Evolutionary conservation across 2,797 vertebrate species (phyloP), one percentile per base, ranked within the genome.

Genomic region (Pseudotriccus pelzelni): DNA sequence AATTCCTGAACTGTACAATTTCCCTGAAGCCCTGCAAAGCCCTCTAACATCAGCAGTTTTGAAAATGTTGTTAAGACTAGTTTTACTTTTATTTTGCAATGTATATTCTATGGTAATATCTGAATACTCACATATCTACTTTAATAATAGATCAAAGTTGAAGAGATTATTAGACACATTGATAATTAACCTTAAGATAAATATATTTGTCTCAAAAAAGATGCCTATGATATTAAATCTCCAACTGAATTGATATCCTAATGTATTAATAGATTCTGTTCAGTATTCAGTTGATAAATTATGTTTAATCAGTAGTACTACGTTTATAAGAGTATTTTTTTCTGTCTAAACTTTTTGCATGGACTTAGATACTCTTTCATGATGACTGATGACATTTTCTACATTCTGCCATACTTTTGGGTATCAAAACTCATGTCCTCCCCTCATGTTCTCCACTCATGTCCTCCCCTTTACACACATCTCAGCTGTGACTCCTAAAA

Each of bases 131-230:
- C 2, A 4, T 32, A 68, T 55, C n/a, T 41, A 41, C 18, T 83
- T 84, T 62, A 68, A 28, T 72, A 83, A 84, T 8, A 76, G 34
- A 58, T 72, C 24, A 84, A 68, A 84, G 52, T 39, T 72, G 17
- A 78, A 75, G n/a, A 74, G 9, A 85, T 41, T n/a, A 77, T 64
- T 64, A 86, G 24, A 58, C 2, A 58, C 13, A 17, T 11, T 50
- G 41, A 46, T 85, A 93, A 92, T 64, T 74, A 58, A 84, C 78
- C 59, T 73, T 41, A 83, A 70, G 69, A 82, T 41, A 72, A 81
- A 82, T 24, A 16, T 10, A 60, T 76, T 69, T 69, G 2, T 60
- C 67, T 93, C 74, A 34, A 77, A 85, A 56, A 77, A 91, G 5
- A 82, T 62, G 46, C 3, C 47, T 68, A 53, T 14, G 34, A 53